phyloP scores from a whole-genome alignment of 2,888 invertebrate genomes.

The Apamea sordens region DNA sequence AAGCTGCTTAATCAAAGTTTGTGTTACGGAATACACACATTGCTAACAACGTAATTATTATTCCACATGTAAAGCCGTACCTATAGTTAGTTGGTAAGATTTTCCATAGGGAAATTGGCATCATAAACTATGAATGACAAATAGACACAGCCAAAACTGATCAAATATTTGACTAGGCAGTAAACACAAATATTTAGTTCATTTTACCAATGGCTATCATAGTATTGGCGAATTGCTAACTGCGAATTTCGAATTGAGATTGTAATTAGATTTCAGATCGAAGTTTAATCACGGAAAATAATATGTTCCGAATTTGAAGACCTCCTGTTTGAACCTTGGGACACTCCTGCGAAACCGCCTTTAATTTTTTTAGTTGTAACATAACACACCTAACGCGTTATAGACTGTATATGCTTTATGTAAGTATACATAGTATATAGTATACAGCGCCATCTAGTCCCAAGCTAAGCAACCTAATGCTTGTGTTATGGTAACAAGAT shows the following conservation, averaged over 20 bases:
- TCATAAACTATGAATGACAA: slow-evolving; percentile 36
- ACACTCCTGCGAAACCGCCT: not conserved
- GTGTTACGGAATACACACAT: not conserved
- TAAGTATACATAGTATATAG: too few species aligned
- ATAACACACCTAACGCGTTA: not conserved
- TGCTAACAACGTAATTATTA: not conserved
- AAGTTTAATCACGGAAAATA: not conserved
- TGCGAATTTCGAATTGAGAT: not conserved
- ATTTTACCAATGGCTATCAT: not conserved
- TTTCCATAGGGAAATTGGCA: not conserved
- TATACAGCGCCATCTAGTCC: too few species aligned
- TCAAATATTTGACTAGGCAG: slow-evolving; percentile 44
- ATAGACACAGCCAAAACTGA: slow-evolving; percentile 16
- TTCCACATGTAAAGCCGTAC: not conserved
- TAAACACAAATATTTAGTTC: slow-evolving; percentile 46
- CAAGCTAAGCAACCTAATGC: too few species aligned
- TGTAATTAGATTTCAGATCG: slow-evolving; percentile 11
- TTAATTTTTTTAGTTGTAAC: not conserved
- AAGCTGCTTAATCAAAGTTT: not conserved
- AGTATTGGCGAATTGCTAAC: not conserved
- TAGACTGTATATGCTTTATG: not conserved
- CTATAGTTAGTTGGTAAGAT: not conserved
- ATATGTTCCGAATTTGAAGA: not conserved
- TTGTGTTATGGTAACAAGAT: too few species aligned
- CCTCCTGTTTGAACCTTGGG: too few species aligned